Evolutionary conservation across 2,113 vertebrate genomes (phyloP), one percentile per base, ranked within the genome.

Genomic region (Rattus rattus): DNA sequence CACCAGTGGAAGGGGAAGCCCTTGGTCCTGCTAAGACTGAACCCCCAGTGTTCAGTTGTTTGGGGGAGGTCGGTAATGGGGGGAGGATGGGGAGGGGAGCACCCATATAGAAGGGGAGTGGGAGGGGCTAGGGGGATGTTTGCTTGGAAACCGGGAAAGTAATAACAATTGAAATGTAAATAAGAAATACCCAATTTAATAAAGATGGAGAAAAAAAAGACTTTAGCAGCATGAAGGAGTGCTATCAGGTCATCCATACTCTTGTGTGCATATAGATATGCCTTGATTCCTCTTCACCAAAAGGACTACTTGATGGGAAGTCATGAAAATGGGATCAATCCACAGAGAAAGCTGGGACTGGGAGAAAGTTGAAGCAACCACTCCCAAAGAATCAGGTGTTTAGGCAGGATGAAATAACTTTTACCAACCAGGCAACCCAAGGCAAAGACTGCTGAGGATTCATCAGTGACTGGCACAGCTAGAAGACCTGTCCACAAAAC

Each of bases 211-310:
- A 3, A 43, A 43, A 99, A 98, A 99, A 99, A 95, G 99, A 99
- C 98, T 99, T 99, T 92, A 98, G 92, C 65, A 98, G 99, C 98
- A 99, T 99, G 52, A 56, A n/a, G 19, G 56, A 56, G 28, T 4
- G 28, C 36, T 24, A 19, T 56, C 52, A 36, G 33, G 77, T 56
- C 52, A 81, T 56, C 52, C 79, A 81, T 19, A 81, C 33, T 56
- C 19, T n/a, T 56, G 10, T 36, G 19, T 10, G 59, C 52, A 81
- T 54, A 22, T 33, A 56, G 33, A 22, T n/a, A 20, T 20, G 49
- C 30, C 33, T 43, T 54, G 33, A 20, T 80, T 36, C 49, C 52
- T 80, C 77, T 36, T 54, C 77, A 80, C 9, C 30, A 56, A n/a
- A 75, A 75, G 73, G 33, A 3, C 33, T 10, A 81, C 79, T 56